These are phyloP conservation scores for Mayetiola destructor DNA, from an alignment of 2,888 invertebrate genomes.

Conservation along the genomic window DNA sequence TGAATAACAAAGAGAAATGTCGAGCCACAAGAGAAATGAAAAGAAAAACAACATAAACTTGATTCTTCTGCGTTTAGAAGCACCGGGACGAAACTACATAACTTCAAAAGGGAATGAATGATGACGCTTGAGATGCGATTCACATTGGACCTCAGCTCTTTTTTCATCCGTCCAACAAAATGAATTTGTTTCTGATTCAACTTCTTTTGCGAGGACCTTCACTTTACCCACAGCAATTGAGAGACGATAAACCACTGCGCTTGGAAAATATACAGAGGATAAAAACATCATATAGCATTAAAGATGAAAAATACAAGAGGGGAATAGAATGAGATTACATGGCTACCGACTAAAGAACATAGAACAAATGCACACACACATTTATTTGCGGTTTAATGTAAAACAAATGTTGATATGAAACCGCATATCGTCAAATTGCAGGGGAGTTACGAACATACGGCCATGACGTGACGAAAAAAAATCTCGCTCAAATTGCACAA, in stretches of 20 bases:
- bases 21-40: slow-evolving; percentile 3
- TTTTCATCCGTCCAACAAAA: neutral
- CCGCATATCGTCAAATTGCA: neutral
- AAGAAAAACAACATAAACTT: neutral
- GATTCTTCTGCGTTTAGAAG: no score
- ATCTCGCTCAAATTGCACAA: neutral
- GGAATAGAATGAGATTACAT: slow-evolving; percentile 7
- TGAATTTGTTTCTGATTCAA: slow-evolving; percentile 6
- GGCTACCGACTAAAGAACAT: no score
- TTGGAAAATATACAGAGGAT: neutral
- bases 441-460: neutral
- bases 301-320: neutral
- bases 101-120: neutral
- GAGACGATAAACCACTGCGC: slow-evolving; percentile 2
- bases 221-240: neutral
- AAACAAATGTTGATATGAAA: slow-evolving; percentile 12
- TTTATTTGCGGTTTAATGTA: slow-evolving; percentile 9
- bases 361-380: no score
- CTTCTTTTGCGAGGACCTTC: neutral
- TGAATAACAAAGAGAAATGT: no score
- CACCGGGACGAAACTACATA: neutral
- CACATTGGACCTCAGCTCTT: neutral
- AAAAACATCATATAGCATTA: neutral
- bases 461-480: no score
- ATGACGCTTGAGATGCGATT: slow-evolving; percentile 1